Percentiles rank a stretch among this genome's conserved stretches.
Evolutionary conservation across 2,888 invertebrate genomes (phyloP).

Genomic region (Clanis bilineata): DNA sequence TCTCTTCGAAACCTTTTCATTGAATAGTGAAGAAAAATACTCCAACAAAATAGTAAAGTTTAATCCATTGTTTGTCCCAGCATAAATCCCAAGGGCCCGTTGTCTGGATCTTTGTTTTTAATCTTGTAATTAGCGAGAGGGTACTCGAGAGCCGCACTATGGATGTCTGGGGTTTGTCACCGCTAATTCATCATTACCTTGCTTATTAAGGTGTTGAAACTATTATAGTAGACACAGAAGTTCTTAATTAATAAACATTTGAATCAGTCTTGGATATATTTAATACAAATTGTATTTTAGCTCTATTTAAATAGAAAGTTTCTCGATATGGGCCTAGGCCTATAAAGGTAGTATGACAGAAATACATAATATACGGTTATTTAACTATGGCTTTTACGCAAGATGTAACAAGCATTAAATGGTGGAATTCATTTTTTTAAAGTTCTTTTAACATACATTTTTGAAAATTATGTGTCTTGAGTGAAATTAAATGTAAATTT

Average conservation of each 20-base stretch:
- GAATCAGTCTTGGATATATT: too few relatives aligned
- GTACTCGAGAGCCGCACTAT: conserved; percentile 31
- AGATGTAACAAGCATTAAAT: too few relatives aligned
- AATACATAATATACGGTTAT: too few relatives aligned
- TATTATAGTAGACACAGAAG: background rate
- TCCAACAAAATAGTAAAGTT: conserved; percentile 20
- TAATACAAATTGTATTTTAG: too few relatives aligned
- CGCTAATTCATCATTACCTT: conserved; percentile 8
- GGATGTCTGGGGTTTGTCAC: conserved; percentile 25
- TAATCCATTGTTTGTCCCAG: conserved; percentile 28
- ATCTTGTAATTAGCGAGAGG: conserved; percentile 46
- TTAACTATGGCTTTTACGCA: too few relatives aligned
- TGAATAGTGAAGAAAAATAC: conserved; percentile 9
- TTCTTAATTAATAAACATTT: background rate
- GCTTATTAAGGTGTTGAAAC: background rate
- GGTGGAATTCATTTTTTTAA: too few relatives aligned
- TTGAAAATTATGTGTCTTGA: too few relatives aligned
- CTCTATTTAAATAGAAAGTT: too few relatives aligned
- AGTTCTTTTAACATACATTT: too few relatives aligned
- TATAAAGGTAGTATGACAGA: too few relatives aligned
- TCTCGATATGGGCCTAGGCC: too few relatives aligned
- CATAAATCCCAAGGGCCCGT: conserved; percentile 37
- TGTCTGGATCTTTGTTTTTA: conserved; percentile 45
- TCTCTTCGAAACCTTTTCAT: background rate
- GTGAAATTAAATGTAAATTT: too few relatives aligned